These are phyloP conservation scores for Oxyteleia sp. DNA, from an alignment of 2,888 invertebrate genomes.

Conservation along the genomic window DNA sequence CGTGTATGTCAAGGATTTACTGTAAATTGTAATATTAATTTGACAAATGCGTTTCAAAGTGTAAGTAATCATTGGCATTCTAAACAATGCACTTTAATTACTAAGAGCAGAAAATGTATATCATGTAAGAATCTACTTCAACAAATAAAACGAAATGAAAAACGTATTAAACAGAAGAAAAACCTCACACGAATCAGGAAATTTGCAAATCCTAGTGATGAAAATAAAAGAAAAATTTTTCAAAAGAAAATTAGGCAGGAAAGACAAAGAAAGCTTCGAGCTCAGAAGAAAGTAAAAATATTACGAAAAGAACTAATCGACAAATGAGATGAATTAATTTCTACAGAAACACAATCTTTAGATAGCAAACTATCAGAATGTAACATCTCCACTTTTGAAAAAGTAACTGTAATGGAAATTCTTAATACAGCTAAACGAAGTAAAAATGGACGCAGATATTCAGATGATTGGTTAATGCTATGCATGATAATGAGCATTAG, in stretches of 20 bases:
- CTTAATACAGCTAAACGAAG: slow-evolving; percentile 45
- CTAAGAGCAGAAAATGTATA: slow-evolving; percentile 31
- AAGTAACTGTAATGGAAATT: slow-evolving; percentile 53
- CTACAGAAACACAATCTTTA: slow-evolving; percentile 14
- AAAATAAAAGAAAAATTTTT: slow-evolving; percentile 15
- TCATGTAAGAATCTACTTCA: slow-evolving; percentile 15
- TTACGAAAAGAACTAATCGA: not conserved
- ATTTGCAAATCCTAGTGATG: slow-evolving; percentile 12
- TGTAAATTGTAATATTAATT: not conserved
- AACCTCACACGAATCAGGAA: slow-evolving; percentile 7
- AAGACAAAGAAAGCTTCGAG: slow-evolving; percentile 26
- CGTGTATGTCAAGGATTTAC: slow-evolving; percentile 24
- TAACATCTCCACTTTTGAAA: slow-evolving; percentile 26
- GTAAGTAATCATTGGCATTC: slow-evolving; percentile 19
- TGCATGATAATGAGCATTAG: slow-evolving; percentile 73
- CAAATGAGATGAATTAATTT: slow-evolving; percentile 21
- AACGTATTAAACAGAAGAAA: not conserved
- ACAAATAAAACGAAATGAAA: slow-evolving; percentile 19
- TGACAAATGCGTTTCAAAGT: not conserved
- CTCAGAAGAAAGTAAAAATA: slow-evolving; percentile 12
- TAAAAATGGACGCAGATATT: slow-evolving; percentile 57
- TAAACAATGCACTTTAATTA: slow-evolving; percentile 24
- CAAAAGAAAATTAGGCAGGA: slow-evolving; percentile 21
- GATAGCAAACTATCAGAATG: slow-evolving; percentile 7
- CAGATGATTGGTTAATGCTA: slow-evolving; percentile 70